A percentile compares a stretch with the other conserved stretches of the same genome.
phyloP scores from a whole-genome alignment of 1,140 invertebrate species.

The Lethocerus indicus region DNA sequence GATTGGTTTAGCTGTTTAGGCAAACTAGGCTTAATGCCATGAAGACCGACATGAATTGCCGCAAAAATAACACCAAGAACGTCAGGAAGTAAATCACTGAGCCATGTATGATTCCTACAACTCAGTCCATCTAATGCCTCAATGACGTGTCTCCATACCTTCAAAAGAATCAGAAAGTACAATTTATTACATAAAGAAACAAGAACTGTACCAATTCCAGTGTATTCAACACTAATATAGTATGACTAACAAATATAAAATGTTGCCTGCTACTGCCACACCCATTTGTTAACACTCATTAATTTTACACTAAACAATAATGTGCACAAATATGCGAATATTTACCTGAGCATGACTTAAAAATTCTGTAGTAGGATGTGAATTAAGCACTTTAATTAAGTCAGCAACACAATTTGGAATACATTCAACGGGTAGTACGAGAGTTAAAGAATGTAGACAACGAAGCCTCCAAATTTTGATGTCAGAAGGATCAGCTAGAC shows the following conservation, averaged over 20 bases:
- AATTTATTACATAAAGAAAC: background rate
- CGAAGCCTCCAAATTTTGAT: constrained; percentile 1
- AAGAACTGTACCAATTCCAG: background rate
- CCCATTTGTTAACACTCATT: background rate
- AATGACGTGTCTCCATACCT: background rate
- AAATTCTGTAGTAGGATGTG: background rate
- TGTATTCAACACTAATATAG: background rate
- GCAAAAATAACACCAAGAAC: background rate
- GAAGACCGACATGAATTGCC: background rate
- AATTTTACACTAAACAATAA: background rate
- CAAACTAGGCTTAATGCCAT: background rate
- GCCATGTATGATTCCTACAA: background rate
- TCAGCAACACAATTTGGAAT: background rate
- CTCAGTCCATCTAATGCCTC: background rate
- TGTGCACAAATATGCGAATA: background rate
- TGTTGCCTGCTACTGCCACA: background rate
- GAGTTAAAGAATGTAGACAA: background rate
- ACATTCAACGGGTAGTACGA: background rate
- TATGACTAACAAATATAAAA: background rate
- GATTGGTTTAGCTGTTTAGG: background rate
- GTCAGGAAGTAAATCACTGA: background rate
- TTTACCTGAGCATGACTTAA: background rate
- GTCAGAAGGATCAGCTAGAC: background rate
- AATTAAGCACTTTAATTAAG: background rate
- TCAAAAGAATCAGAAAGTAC: background rate